These are phyloP conservation scores for Apeltes quadracus DNA, from an alignment of 2,113 vertebrate species.

Conservation along the genomic window DNA sequence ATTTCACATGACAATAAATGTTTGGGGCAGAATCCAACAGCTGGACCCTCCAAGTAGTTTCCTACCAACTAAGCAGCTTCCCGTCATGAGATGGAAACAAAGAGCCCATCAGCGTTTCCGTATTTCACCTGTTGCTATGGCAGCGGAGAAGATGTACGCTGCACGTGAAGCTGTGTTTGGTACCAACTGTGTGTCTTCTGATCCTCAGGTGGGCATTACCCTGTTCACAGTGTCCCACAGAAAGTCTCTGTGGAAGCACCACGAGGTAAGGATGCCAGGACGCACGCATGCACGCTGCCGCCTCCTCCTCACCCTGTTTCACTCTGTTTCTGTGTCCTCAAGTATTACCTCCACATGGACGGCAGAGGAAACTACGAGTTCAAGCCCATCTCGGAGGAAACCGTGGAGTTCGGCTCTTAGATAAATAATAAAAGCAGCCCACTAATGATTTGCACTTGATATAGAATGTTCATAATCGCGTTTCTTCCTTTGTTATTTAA, in stretches of 20 bases:
- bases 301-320: too few species aligned
- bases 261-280: conserved; percentile 83
- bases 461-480: conserved; percentile 72
- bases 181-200: conserved; percentile 25
- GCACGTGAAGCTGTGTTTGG: too few species aligned
- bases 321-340: neutral
- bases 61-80: too few species aligned
- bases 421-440: conserved; percentile 32
- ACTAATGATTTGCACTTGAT: conserved; percentile 53
- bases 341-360: conserved; percentile 98
- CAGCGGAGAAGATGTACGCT: too few species aligned
- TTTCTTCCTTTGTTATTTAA: conserved; percentile 60
- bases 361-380: conserved; percentile 97
- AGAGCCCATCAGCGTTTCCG: too few species aligned
- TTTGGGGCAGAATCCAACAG: too few species aligned
- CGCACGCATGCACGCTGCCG: too few species aligned
- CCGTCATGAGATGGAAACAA: too few species aligned
- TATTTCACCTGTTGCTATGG: too few species aligned
- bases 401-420: conserved; percentile 96
- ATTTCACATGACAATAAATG: too few species aligned
- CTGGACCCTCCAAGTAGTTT: too few species aligned
- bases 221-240: conserved; percentile 98
- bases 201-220: conserved; percentile 91
- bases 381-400: conserved; percentile 95
- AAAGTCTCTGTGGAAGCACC: conserved; percentile 98